Evolutionary conservation across 2,888 invertebrate species (phyloP).

Genomic region (Pecten maximus): DNA sequence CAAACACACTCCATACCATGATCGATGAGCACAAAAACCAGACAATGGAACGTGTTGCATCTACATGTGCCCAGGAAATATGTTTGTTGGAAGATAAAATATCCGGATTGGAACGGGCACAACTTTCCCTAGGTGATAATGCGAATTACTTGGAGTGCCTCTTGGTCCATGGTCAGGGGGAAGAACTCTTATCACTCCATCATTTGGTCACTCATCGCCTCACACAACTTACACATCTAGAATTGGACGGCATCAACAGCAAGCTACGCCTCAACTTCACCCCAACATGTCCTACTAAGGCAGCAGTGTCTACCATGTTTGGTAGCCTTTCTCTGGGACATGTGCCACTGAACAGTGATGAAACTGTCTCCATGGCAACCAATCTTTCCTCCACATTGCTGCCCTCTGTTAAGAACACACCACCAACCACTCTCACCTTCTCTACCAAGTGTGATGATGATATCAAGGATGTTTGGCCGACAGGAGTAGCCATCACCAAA

Average conservation of each 20-base stretch:
- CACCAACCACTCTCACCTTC: slow-evolving; percentile 64
- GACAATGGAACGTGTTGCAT: slow-evolving; percentile 60
- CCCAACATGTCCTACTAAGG: slow-evolving; percentile 63
- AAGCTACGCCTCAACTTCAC: slow-evolving; percentile 68
- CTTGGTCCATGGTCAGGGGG: slow-evolving; percentile 69
- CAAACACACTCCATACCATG: slow-evolving; percentile 69
- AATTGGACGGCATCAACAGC: slow-evolving; percentile 65
- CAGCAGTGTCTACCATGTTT: slow-evolving; percentile 69
- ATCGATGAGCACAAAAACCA: slow-evolving; percentile 68
- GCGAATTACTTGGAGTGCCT: slow-evolving; percentile 64
- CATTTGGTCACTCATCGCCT: slow-evolving; percentile 67
- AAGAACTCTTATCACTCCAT: slow-evolving; percentile 71
- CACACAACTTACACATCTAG: slow-evolving; percentile 69
- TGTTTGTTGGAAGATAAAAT: slow-evolving; percentile 59
- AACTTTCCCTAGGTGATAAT: slow-evolving; percentile 64
- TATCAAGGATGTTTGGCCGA: slow-evolving; percentile 77
- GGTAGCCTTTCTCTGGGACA: slow-evolving; percentile 67
- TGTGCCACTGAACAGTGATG: slow-evolving; percentile 64
- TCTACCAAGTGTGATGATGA: slow-evolving; percentile 67
- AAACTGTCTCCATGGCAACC: slow-evolving; percentile 56
- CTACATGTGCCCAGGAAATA: slow-evolving; percentile 61
- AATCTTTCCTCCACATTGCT: slow-evolving; percentile 59
- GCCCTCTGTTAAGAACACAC: slow-evolving; percentile 63
- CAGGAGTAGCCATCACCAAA: slow-evolving; percentile 71
- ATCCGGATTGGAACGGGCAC: slow-evolving; percentile 62